Conservation (phyloP, 2,797 vertebrate species). For the Poecile montanus region DNA sequence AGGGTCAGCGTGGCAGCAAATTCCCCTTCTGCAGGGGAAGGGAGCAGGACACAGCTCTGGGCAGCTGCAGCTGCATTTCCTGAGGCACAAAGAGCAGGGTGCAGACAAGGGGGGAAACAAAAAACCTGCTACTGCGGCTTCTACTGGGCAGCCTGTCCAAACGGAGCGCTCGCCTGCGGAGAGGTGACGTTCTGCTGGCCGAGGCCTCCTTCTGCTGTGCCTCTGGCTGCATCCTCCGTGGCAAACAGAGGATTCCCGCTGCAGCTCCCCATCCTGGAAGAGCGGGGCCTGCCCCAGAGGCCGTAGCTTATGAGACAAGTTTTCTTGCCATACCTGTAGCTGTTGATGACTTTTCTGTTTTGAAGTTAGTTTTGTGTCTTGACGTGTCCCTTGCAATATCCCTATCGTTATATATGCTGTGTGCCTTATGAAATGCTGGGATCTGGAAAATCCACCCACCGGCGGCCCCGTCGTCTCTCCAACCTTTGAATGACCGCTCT, state of each 20-base stretch:
- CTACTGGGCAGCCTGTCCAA: constrained; percentile 29
- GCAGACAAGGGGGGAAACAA: background rate
- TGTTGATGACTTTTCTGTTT: constrained; percentile 83
- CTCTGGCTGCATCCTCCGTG: background rate
- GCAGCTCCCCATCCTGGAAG: background rate
- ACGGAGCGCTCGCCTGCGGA: background rate
- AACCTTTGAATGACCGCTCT: constrained; percentile 79
- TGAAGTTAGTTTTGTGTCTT: constrained; percentile 82
- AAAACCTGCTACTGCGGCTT: constrained; percentile 16
- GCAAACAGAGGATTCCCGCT: background rate
- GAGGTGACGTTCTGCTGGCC: background rate
- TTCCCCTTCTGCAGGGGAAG: background rate
- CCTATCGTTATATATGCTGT: constrained; percentile 87
- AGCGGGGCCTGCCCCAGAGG: constrained; percentile 36
- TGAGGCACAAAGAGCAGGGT: background rate
- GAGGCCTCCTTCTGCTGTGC: background rate
- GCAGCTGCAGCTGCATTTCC: background rate
- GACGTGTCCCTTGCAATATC: constrained; percentile 88
- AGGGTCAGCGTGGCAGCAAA: background rate
- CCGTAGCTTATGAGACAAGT: constrained; percentile 61
- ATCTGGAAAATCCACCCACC: constrained; percentile 82
- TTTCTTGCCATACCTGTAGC: constrained; percentile 81
- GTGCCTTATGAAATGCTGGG: constrained; percentile 86
- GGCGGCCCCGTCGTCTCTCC: constrained; percentile 73
- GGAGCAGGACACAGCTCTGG: background rate